Base-by-base conservation (phyloP, 2,113 vertebrate genomes). In the Addax nasomaculatus region DNA sequence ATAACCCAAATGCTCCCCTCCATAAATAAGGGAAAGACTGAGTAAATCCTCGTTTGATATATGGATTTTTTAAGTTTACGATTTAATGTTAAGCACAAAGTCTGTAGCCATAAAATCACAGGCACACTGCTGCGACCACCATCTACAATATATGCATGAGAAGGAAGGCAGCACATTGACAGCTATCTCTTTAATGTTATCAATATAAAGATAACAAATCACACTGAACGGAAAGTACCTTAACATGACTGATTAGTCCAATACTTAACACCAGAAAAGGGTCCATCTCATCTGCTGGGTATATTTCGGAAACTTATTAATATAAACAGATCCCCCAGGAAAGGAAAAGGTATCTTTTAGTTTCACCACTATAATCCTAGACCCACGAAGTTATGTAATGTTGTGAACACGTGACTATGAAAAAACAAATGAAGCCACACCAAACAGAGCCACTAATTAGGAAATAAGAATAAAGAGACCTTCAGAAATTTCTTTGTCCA, bases 401-500 rank as follows among this genome's bases (percentile, higher is more conserved):
- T 9, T 87, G 57, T 88, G 85, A 96, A 39, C 36, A 80, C 2
- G 16, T 16, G 27, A 47, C 25, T 76, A 10, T n/a, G 55, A 94
- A 96, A 81, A 83, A 55, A 27, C n/a, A 23, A 53, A 36, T 27
- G 6, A 39, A 96, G 85, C 33, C 14, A 51, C 7, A 89, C 5
- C 33, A 96, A 90, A 73, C 11, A 88, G 19, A 89, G 80, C 1
- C 5, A 94, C 2, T 92, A 91, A 97, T 97, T 88, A 55, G 29
- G 25, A 80, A 85, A 57, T 19, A 87, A 93, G 79, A 98, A 97
- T 95, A 88, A 64, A 99, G 98, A 98, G 97, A 99, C 99, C 99
- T 98, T 99, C 99, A 93, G 99, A 97, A 95, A 99, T 99, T 98
- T 99, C 99, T 89, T 99, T 99, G 96, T 99, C 99, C 94, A 99